A percentile compares a stretch with the other conserved stretches of the same genome.
phyloP scores from a whole-genome alignment of 2,888 invertebrate genomes.

The Phania funesta region DNA sequence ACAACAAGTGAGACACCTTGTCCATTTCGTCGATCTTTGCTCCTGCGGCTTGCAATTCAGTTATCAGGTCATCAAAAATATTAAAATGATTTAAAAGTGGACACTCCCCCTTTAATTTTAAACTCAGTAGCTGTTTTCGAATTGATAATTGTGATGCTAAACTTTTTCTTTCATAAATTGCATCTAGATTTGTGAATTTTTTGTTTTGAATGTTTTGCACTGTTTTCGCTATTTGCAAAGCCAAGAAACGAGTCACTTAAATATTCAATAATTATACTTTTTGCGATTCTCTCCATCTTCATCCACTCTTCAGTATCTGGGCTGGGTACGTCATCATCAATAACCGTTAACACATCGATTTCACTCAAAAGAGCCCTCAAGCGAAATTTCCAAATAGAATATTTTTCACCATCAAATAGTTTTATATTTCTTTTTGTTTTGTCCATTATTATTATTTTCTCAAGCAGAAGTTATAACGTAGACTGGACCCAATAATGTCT shows the following conservation, averaged over 20 bases:
- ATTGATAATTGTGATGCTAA: constrained; percentile 59
- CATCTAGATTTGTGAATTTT: neutral
- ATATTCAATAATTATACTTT: constrained; percentile 58
- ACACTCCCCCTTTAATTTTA: constrained; percentile 53
- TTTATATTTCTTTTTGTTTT: no score
- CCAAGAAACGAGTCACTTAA: constrained; percentile 60
- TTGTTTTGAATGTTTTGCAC: no score
- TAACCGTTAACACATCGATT: constrained; percentile 28
- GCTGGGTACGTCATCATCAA: constrained; percentile 35
- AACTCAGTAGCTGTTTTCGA: constrained; percentile 47
- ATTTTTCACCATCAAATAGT: neutral
- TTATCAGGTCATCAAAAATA: constrained; percentile 40
- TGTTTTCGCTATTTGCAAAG: neutral
- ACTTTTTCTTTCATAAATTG: constrained; percentile 61
- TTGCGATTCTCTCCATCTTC: constrained; percentile 50
- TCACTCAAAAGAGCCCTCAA: constrained; percentile 21
- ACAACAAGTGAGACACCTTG: constrained; percentile 59
- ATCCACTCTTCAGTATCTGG: constrained; percentile 38
- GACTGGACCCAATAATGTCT: no score
- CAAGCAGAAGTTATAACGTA: no score
- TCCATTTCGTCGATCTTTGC: constrained; percentile 62
- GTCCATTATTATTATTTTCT: no score
- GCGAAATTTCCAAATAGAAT: constrained; percentile 1
- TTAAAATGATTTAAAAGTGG: constrained; percentile 33
- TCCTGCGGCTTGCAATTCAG: constrained; percentile 49